A percentile compares a stretch with the other conserved stretches of the same genome.
Conservation (phyloP, 2,888 invertebrate genomes). For the Blomia tropicalis region DNA sequence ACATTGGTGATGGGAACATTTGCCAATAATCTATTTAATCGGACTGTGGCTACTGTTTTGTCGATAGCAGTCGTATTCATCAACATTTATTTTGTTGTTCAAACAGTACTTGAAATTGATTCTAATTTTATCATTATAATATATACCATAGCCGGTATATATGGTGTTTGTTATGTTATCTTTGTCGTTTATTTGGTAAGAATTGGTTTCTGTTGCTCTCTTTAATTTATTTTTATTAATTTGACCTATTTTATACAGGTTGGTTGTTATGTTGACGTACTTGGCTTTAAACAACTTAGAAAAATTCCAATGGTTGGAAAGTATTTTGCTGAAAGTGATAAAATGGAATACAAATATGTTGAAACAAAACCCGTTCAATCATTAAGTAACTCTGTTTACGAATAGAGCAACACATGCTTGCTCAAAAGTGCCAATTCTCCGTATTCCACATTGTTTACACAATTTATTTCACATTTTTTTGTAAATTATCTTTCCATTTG, state of each 20-base stretch:
- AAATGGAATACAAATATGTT: conserved; percentile 8
- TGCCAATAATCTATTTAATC: conserved; percentile 56
- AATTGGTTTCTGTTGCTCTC: neutral
- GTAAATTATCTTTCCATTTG: neutral
- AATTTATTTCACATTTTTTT: too few relatives aligned
- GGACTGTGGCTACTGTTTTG: conserved; percentile 49
- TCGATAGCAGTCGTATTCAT: conserved; percentile 56
- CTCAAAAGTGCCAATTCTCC: too few relatives aligned
- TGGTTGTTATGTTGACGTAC: conserved; percentile 5
- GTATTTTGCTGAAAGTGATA: conserved; percentile 6
- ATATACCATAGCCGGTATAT: neutral
- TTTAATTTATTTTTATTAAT: neutral
- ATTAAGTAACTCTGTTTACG: too few relatives aligned
- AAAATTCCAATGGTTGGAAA: neutral
- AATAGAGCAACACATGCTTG: too few relatives aligned
- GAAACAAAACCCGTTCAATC: neutral
- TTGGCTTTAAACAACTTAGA: neutral
- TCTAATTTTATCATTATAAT: neutral
- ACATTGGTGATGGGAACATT: conserved; percentile 65
- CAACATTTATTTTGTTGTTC: conserved; percentile 59
- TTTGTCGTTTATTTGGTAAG: conserved; percentile 11
- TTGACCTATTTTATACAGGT: neutral
- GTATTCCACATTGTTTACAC: too few relatives aligned
- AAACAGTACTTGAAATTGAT: neutral
- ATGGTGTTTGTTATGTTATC: neutral